Conservation (phyloP, 2,888 invertebrate genomes). For the Tridacna crocea region DNA sequence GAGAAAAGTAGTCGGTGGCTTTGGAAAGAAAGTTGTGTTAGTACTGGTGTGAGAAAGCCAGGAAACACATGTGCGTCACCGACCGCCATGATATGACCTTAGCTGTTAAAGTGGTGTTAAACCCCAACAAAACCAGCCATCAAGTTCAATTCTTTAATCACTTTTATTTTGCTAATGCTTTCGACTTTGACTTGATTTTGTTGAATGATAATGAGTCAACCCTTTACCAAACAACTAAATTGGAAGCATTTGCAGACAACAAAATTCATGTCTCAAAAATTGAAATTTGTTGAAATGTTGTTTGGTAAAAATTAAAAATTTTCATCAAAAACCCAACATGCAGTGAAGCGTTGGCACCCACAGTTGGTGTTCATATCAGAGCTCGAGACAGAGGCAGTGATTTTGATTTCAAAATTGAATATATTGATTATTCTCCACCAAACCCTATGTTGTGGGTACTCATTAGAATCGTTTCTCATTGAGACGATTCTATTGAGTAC, state of each 20-base stretch:
- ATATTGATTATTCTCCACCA: too few species aligned
- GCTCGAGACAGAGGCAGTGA: too few species aligned
- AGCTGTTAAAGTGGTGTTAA: background rate
- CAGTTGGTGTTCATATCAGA: background rate
- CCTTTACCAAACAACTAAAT: background rate
- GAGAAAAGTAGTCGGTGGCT: background rate
- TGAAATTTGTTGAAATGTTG: too few species aligned
- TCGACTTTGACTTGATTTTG: too few species aligned
- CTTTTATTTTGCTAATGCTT: too few species aligned
- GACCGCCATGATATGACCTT: background rate
- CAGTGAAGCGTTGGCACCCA: background rate
- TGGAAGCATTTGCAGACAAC: background rate
- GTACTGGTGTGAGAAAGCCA: slow-evolving; percentile 3
- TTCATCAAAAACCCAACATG: too few species aligned
- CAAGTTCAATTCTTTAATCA: too few species aligned
- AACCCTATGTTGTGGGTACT: too few species aligned
- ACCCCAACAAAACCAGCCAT: background rate
- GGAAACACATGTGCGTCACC: background rate
- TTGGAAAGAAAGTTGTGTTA: background rate
- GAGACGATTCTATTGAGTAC: too few species aligned
- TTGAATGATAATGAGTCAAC: too few species aligned
- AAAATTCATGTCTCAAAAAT: background rate
- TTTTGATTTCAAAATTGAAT: background rate
- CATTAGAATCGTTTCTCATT: too few species aligned
- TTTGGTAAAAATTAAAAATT: too few species aligned